Conservation (phyloP, 2,888 invertebrate genomes). For the Galeopsomyia nigrocyanea region DNA sequence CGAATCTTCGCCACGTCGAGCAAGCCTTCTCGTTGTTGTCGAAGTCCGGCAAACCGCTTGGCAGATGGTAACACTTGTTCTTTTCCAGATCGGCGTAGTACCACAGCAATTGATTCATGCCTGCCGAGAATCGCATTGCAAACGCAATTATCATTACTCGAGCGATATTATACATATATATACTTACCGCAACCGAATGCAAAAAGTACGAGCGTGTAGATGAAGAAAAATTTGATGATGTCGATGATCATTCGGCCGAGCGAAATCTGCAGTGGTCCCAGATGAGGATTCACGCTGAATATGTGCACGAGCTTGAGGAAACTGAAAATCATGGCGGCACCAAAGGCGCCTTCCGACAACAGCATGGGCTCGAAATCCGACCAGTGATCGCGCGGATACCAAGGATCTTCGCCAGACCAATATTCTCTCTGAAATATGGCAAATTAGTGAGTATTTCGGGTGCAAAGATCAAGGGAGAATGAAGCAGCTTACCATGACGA, state of each 20-base stretch:
- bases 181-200: constrained; percentile 94
- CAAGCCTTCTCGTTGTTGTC: constrained; percentile 87
- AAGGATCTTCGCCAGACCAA: constrained; percentile 80
- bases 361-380: constrained; percentile 96
- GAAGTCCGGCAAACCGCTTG: constrained; percentile 84
- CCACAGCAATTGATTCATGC: constrained; percentile 91
- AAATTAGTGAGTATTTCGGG: too few species aligned
- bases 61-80: constrained; percentile 84
- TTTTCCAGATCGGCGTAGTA: constrained; percentile 93
- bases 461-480: constrained; percentile 49
- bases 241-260: constrained; percentile 94
- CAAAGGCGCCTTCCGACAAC: constrained; percentile 93
- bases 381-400: constrained; percentile 92
- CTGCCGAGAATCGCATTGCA: constrained; percentile 64
- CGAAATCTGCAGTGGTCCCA: constrained; percentile 95
- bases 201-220: constrained; percentile 92
- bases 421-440: constrained; percentile 75
- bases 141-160: too few species aligned
- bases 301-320: constrained; percentile 96
- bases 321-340: constrained; percentile 96
- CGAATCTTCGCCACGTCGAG: constrained; percentile 88
- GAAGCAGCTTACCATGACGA: constrained; percentile 81
- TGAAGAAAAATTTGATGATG: constrained; percentile 96
- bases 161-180: too few species aligned
- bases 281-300: constrained; percentile 96